Percentiles rank a stretch among this genome's conserved stretches.
phyloP scores from a whole-genome alignment of 2,888 invertebrate genomes.

The Hemaris fuciformis region DNA sequence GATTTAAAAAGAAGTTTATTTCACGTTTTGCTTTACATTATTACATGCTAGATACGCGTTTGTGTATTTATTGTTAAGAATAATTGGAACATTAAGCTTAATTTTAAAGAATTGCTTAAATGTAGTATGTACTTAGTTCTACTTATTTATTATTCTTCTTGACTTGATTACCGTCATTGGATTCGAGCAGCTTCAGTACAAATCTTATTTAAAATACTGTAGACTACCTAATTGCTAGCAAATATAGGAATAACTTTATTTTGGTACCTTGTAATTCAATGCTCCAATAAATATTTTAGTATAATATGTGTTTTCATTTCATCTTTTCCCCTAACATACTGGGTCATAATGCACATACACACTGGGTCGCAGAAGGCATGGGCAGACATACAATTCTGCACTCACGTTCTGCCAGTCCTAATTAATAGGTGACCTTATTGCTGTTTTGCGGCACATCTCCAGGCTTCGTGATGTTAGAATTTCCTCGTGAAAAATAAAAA shows the following conservation, averaged over 20 bases:
- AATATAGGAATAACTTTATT: constrained; percentile 15
- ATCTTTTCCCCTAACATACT: constrained; percentile 12
- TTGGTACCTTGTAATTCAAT: constrained; percentile 23
- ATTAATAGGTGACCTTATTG: too few relatives aligned
- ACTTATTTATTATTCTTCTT: background rate
- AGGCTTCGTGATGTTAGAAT: too few relatives aligned
- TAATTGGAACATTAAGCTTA: background rate
- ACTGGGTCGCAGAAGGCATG: too few relatives aligned
- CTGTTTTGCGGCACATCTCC: background rate
- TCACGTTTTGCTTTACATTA: too few relatives aligned
- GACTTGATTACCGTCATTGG: constrained; percentile 48
- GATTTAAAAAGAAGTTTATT: too few relatives aligned
- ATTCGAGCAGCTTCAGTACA: constrained; percentile 26
- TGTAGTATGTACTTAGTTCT: background rate
- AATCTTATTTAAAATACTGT: constrained; percentile 23
- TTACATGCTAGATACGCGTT: too few relatives aligned
- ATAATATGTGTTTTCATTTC: constrained; percentile 21
- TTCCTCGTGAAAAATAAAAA: too few relatives aligned
- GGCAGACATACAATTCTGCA: too few relatives aligned
- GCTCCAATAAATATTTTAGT: constrained; percentile 44
- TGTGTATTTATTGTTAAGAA: too few relatives aligned
- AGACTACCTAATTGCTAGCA: constrained; percentile 11
- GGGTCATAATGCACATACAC: too few relatives aligned
- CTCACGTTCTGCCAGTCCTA: too few relatives aligned
- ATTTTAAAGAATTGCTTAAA: background rate